These are phyloP conservation scores for Aphodius sticticus DNA, from an alignment of 2,888 invertebrate species.

Conservation along the genomic window DNA sequence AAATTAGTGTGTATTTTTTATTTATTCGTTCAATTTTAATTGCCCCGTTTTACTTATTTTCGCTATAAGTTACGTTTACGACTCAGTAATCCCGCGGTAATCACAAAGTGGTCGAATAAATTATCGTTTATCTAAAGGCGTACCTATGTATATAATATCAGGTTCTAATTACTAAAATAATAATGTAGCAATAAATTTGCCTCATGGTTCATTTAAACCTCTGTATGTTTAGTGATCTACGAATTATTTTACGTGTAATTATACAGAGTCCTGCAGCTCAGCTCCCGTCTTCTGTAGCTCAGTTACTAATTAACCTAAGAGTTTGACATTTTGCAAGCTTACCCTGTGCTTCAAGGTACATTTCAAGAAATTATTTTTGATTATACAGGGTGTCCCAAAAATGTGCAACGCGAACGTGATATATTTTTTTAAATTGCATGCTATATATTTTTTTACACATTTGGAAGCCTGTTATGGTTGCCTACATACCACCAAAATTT, in stretches of 20 bases:
- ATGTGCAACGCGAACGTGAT: no score
- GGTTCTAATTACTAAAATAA: not conserved
- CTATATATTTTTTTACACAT: no score
- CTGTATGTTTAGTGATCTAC: not conserved
- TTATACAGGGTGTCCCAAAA: no score
- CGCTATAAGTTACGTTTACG: not conserved
- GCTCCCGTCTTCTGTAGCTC: no score
- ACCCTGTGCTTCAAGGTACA: no score
- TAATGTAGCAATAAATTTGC: not conserved
- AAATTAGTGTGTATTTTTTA: constrained; percentile 15
- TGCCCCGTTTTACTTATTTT: constrained; percentile 6
- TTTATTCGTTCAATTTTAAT: not conserved
- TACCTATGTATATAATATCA: not conserved
- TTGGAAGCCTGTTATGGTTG: no score
- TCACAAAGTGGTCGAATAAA: not conserved
- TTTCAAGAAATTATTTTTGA: no score
- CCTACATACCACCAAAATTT: no score
- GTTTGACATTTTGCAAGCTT: no score
- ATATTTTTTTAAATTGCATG: no score
- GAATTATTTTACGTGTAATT: not conserved
- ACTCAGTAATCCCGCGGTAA: not conserved
- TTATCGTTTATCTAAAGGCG: not conserved
- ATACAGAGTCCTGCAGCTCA: no score
- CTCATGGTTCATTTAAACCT: not conserved
- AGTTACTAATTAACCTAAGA: no score